Evolutionary conservation across 2,888 invertebrate genomes (phyloP).

Genomic region (Zaprionus obscuricornis): DNA sequence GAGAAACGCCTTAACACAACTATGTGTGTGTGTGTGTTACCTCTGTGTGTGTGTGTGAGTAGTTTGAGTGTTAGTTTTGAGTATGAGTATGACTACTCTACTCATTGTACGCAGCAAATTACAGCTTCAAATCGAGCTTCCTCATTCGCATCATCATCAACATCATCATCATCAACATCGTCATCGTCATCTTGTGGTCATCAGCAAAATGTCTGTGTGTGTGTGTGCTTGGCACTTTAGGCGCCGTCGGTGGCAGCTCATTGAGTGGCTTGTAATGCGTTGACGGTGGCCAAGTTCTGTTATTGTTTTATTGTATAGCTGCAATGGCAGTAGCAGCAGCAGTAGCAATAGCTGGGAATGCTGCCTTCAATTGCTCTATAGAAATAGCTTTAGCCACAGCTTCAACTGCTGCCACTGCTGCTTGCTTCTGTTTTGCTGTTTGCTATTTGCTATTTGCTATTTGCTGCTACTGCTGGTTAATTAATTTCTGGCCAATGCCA

Average conservation of each 20-base stretch:
- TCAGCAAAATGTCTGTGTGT: slow-evolving; percentile 27
- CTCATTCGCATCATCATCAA: slow-evolving; percentile 32
- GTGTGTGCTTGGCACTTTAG: slow-evolving; percentile 68
- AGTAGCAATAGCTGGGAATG: too few relatives aligned
- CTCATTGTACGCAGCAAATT: slow-evolving; percentile 58
- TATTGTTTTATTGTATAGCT: slow-evolving; percentile 72
- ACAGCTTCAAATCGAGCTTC: slow-evolving; percentile 60
- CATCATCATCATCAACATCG: slow-evolving; percentile 28
- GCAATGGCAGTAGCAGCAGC: slow-evolving; percentile 13
- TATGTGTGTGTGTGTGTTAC: slow-evolving; percentile 25
- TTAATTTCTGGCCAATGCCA: slow-evolving; percentile 73
- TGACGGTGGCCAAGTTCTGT: slow-evolving; percentile 55
- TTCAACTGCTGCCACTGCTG: slow-evolving; percentile 3
- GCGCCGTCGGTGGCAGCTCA: slow-evolving; percentile 75
- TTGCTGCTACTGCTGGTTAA: slow-evolving; percentile 62
- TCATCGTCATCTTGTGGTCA: slow-evolving; percentile 36
- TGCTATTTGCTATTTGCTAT: slow-evolving; percentile 38
- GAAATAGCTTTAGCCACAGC: too few relatives aligned
- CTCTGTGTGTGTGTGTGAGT: slow-evolving; percentile 6
- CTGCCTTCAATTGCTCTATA: slow-evolving; percentile 10
- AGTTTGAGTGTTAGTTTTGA: slow-evolving; percentile 7
- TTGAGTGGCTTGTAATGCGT: slow-evolving; percentile 76
- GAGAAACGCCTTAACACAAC: slow-evolving; percentile 47
- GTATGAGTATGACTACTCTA: slow-evolving; percentile 27
- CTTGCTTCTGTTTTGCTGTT: not conserved